Percentiles rank a stretch among this genome's conserved stretches.
These are phyloP conservation scores for Valencia hispanica DNA, from an alignment of 2,797 vertebrate genomes.

Conservation along the genomic window DNA sequence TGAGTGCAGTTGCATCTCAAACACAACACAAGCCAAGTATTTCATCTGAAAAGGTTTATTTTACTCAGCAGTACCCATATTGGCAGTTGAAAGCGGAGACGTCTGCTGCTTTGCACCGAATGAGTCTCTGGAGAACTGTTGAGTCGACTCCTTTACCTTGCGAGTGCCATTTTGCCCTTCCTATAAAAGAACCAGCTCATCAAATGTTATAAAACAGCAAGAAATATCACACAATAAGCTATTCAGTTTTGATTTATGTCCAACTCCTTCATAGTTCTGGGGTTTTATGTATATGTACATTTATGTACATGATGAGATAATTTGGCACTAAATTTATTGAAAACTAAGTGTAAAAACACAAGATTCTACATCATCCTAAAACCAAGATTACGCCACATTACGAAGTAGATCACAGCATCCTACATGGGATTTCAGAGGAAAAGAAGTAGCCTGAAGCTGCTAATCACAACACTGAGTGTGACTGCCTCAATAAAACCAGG, in stretches of 20 bases:
- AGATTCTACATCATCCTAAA: background rate
- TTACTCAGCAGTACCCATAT: conserved; percentile 67
- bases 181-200: conserved; percentile 39
- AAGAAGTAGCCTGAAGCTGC: no score
- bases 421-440: no score
- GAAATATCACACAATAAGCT: background rate
- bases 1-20: conserved; percentile 14
- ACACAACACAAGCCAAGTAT: conserved; percentile 29
- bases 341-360: background rate
- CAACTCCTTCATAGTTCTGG: background rate
- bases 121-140: conserved; percentile 53
- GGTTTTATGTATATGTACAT: background rate
- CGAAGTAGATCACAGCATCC: background rate
- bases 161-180: conserved; percentile 27
- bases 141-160: conserved; percentile 49
- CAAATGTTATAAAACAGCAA: conserved; percentile 3
- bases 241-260: no score
- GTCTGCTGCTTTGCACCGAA: conserved; percentile 59
- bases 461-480: no score
- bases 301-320: no score
- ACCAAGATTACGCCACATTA: background rate
- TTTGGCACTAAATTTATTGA: background rate
- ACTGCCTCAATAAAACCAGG: no score
- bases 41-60: conserved; percentile 36
- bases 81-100: conserved; percentile 42